A percentile compares a stretch with the other conserved stretches of the same genome.
These are phyloP conservation scores for Boleophthalmus pectinirostris DNA, from an alignment of 2,113 vertebrate genomes.

Conservation along the genomic window DNA sequence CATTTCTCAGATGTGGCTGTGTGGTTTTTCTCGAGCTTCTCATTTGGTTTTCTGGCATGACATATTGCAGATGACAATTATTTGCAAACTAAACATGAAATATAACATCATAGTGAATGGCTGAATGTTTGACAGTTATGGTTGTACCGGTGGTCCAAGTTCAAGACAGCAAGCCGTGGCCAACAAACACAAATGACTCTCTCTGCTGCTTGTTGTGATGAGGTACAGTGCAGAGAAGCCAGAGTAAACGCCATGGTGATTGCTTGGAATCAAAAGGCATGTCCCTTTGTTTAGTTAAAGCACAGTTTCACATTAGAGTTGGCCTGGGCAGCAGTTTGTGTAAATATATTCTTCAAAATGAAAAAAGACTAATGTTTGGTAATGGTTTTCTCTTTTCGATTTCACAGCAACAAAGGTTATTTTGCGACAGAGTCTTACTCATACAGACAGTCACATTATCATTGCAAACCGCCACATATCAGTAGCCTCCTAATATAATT, in stretches of 20 bases:
- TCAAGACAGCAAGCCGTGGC: conserved; percentile 42
- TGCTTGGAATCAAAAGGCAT: conserved; percentile 29
- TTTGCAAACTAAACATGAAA: conserved; percentile 62
- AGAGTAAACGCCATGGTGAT: conserved; percentile 50
- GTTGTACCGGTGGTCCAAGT: conserved; percentile 29
- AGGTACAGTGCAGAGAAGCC: conserved; percentile 40
- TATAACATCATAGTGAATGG: conserved; percentile 47
- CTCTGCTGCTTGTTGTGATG: conserved; percentile 43
- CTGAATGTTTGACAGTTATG: conserved; percentile 28
- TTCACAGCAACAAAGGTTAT: conserved; percentile 57
- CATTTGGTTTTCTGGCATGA: conserved; percentile 45
- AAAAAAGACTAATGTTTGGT: conserved; percentile 43
- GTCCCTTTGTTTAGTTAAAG: conserved; percentile 40
- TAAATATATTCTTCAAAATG: conserved; percentile 47
- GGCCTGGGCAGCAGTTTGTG: conserved; percentile 50
- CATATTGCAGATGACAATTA: conserved; percentile 53
- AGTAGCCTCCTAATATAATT: no score
- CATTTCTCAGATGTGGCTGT: conserved; percentile 48
- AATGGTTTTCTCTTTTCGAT: conserved; percentile 68
- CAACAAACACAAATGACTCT: conserved; percentile 54
- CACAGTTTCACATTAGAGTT: conserved; percentile 30
- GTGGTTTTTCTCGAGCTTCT: conserved; percentile 32
- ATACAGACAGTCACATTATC: conserved; percentile 63
- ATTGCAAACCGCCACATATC: conserved; percentile 67
- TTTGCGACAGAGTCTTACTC: conserved; percentile 65